Conservation (phyloP, 2,888 invertebrate genomes). For the Drosophila prostipennis region DNA sequence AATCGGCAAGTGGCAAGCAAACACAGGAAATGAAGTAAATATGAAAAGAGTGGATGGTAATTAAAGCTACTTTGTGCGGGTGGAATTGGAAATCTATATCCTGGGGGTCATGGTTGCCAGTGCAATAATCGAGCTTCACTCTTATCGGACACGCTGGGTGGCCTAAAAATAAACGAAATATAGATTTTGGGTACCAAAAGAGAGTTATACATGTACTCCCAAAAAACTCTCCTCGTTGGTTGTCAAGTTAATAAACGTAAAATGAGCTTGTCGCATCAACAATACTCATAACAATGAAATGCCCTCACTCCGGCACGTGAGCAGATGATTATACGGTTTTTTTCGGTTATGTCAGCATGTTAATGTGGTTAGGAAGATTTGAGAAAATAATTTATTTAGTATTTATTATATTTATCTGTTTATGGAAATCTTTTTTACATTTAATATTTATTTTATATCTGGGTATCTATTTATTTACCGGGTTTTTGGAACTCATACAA, state of each 20-base stretch:
- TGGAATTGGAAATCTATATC: background rate
- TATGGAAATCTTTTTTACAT: background rate
- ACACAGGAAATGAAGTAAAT: conserved; percentile 34
- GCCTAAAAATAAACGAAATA: conserved; percentile 22
- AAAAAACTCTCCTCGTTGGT: background rate
- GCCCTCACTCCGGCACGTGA: conserved; percentile 21
- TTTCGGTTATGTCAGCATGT: background rate
- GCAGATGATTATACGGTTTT: conserved; percentile 8
- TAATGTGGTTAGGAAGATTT: background rate
- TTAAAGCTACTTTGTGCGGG: conserved; percentile 15
- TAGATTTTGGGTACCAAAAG: conserved; percentile 25
- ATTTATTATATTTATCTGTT: background rate
- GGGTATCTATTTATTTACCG: background rate
- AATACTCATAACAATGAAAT: conserved; percentile 45
- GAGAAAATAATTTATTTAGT: background rate
- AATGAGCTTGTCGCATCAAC: conserved; percentile 45
- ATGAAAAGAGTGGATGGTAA: conserved; percentile 14
- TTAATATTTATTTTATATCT: background rate
- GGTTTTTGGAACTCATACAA: background rate
- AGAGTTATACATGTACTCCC: background rate
- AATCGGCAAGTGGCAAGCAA: conserved; percentile 34
- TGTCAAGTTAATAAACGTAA: conserved; percentile 61
- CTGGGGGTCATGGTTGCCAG: conserved; percentile 14
- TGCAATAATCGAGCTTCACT: conserved; percentile 1
- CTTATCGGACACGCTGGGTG: background rate